Evolutionary conservation across 2,797 vertebrate genomes (phyloP).

Genomic region (Strix occidentalis): DNA sequence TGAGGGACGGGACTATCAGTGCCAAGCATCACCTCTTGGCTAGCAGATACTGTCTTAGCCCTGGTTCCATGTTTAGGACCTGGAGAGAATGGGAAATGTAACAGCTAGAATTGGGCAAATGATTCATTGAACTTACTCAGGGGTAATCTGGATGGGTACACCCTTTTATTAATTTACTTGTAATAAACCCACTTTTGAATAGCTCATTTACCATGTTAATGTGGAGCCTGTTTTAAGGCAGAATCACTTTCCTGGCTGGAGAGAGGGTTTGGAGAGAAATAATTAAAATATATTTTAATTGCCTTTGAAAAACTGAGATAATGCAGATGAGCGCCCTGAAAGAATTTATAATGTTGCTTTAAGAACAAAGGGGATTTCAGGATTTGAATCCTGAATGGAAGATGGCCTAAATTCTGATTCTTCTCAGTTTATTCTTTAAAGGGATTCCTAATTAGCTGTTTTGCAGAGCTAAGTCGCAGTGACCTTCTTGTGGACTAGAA

Average conservation of each 20-base stretch:
- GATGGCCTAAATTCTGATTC: background rate
- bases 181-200: background rate
- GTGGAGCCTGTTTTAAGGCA: background rate
- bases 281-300: background rate
- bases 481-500: background rate
- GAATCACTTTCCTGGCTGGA: background rate
- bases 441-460: background rate
- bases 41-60: background rate
- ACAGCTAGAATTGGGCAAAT: background rate
- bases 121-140: background rate
- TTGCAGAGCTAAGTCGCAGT: background rate
- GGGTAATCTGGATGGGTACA: background rate
- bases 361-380: background rate
- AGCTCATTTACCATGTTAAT: background rate
- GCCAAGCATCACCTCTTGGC: background rate
- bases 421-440: background rate
- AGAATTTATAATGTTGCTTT: background rate
- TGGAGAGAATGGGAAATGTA: background rate
- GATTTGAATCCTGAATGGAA: background rate
- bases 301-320: constrained; percentile 4
- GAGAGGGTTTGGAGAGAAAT: background rate
- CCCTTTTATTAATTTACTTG: background rate
- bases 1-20: background rate
- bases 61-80: background rate
- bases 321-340: background rate